Percentiles rank a stretch among this genome's conserved stretches.
These are phyloP conservation scores for Pleuronectes platessa DNA, from an alignment of 2,113 vertebrate genomes.

Conservation along the genomic window DNA sequence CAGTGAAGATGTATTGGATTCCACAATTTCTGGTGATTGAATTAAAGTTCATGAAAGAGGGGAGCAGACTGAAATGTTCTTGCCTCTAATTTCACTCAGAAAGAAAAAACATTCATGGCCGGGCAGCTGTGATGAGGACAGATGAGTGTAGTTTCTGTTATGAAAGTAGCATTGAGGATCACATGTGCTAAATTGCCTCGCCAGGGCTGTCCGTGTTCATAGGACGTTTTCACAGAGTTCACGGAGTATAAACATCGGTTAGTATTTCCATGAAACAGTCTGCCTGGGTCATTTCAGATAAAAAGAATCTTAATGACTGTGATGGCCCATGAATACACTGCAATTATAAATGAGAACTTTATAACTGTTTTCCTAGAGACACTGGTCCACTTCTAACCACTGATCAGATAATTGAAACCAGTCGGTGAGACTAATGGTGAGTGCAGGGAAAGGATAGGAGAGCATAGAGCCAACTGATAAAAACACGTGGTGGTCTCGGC, in stretches of 20 bases:
- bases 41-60: background rate
- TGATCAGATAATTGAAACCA: background rate
- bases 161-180: background rate
- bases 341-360: background rate
- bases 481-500: background rate
- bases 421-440: background rate
- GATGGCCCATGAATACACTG: background rate
- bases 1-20: background rate
- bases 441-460: background rate
- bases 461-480: background rate
- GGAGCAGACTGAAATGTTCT: background rate
- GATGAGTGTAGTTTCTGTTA: background rate
- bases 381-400: background rate
- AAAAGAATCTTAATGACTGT: background rate
- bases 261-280: slow-evolving; percentile 18
- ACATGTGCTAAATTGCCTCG: background rate
- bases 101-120: background rate
- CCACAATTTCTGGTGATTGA: too few relatives aligned
- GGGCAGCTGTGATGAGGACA: background rate
- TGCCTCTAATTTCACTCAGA: background rate
- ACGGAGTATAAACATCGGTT: background rate
- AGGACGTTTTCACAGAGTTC: slow-evolving; percentile 4
- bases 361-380: background rate
- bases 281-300: background rate
- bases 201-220: background rate